Conservation (phyloP, 2,113 vertebrate species). For the Corythoichthys intestinalis region DNA sequence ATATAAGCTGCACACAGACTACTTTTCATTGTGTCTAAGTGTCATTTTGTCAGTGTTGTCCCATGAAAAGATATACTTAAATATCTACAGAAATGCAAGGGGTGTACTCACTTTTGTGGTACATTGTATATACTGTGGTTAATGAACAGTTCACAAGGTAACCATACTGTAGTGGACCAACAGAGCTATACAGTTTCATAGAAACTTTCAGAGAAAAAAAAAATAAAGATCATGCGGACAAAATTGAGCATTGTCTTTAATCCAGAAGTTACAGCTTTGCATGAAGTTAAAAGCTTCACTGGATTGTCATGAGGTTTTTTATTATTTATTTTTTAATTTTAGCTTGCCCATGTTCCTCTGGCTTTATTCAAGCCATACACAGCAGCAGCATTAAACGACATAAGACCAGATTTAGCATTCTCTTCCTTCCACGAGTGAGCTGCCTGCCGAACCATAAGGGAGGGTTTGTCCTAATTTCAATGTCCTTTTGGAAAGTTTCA, state of each 20-base stretch:
- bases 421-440: conserved; percentile 58
- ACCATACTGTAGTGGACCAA: background rate
- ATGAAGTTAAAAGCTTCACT: conserved; percentile 6
- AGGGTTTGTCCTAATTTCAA: conserved; percentile 69
- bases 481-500: conserved; percentile 64
- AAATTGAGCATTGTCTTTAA: conserved; percentile 6
- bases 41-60: too few species aligned
- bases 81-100: too few species aligned
- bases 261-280: conserved; percentile 5
- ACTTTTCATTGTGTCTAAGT: too few species aligned
- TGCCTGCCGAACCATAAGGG: conserved; percentile 62
- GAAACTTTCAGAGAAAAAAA: background rate
- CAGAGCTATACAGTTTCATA: background rate
- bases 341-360: conserved; percentile 31
- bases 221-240: conserved; percentile 1
- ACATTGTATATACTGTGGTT: too few species aligned
- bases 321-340: conserved; percentile 35
- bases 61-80: too few species aligned
- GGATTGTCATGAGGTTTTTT: conserved; percentile 32
- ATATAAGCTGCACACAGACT: too few species aligned
- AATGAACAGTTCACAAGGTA: background rate
- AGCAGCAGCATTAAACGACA: conserved; percentile 43
- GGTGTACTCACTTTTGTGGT: too few species aligned
- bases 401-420: conserved; percentile 60
- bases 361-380: conserved; percentile 38